Evolutionary conservation across 2,888 invertebrate genomes (phyloP).

Genomic region (Andrena camellia): DNA sequence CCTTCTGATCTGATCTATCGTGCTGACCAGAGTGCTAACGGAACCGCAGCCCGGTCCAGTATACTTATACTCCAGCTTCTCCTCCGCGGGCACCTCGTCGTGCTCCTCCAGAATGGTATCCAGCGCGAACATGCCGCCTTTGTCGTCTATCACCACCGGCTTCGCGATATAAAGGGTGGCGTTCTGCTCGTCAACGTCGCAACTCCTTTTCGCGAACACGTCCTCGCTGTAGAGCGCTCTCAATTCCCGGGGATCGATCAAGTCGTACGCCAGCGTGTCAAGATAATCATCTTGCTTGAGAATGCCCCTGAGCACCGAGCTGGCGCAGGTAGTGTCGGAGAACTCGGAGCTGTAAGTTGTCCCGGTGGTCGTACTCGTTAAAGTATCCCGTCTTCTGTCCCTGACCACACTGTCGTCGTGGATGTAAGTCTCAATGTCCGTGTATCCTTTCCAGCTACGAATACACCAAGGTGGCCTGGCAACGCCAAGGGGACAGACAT

Average conservation of each 20-base stretch:
- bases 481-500: conserved; percentile 89
- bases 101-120: conserved; percentile 86
- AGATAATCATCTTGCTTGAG: conserved; percentile 86
- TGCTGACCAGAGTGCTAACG: conserved; percentile 88
- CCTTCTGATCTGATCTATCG: conserved; percentile 88
- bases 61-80: conserved; percentile 79
- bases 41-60: conserved; percentile 74
- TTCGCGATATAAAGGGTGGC: conserved; percentile 86
- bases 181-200: conserved; percentile 73
- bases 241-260: conserved; percentile 78
- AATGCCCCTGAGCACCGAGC: conserved; percentile 68
- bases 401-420: conserved; percentile 88
- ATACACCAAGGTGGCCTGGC: conserved; percentile 89
- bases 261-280: conserved; percentile 86
- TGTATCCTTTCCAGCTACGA: conserved; percentile 89
- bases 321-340: conserved; percentile 76
- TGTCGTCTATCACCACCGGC: conserved; percentile 86
- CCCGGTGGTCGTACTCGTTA: conserved; percentile 86
- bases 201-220: conserved; percentile 24
- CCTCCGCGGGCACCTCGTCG: conserved; percentile 83
- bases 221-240: conserved; percentile 39
- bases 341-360: conserved; percentile 87
- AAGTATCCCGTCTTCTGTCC: conserved; percentile 86
- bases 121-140: conserved; percentile 86
- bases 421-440: conserved; percentile 88